A percentile compares a stretch with the other conserved stretches of the same genome.
phyloP scores from a whole-genome alignment of 2,797 vertebrate genomes.

The Peromyscus attwateri region DNA sequence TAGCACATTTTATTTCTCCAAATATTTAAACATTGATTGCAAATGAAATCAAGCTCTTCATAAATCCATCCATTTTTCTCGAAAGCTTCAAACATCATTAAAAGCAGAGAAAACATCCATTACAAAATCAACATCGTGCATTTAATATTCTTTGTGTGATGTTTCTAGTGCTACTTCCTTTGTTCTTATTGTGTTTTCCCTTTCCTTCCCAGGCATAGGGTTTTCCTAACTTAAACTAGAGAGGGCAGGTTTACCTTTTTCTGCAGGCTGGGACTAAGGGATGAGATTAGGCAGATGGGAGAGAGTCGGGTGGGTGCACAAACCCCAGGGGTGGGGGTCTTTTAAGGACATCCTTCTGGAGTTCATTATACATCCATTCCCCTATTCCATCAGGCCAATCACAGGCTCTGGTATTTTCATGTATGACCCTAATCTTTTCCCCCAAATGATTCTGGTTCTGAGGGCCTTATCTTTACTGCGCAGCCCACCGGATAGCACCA shows the following conservation, averaged over 20 bases:
- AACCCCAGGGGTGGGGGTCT: not conserved
- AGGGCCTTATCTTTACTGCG: conserved; percentile 79
- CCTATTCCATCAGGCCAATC: conserved; percentile 61
- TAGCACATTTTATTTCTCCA: conserved; percentile 64
- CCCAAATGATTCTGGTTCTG: conserved; percentile 69
- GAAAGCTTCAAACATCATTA: conserved; percentile 31
- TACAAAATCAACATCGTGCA: conserved; percentile 11
- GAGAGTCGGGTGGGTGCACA: not conserved
- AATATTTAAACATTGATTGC: conserved; percentile 73
- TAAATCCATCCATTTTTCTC: conserved; percentile 30
- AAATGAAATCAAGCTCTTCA: conserved; percentile 63
- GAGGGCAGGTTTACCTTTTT: not conserved
- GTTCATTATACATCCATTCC: conserved; percentile 37
- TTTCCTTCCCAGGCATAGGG: not conserved
- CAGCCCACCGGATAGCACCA: conserved; percentile 68
- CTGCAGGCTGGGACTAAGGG: not conserved
- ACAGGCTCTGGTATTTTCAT: conserved; percentile 57
- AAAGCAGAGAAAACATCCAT: conserved; percentile 12
- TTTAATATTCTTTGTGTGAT: conserved; percentile 50
- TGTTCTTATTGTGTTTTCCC: conserved; percentile 14
- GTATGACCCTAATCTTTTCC: conserved; percentile 79
- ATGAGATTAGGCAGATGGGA: not conserved
- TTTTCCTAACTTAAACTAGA: conserved; percentile 54
- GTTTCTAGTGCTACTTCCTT: conserved; percentile 39
- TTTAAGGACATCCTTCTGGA: not conserved